Percentiles rank a stretch among this genome's conserved stretches.
phyloP scores from a whole-genome alignment of 1,140 invertebrate species.

The Phocides pigmalion region DNA sequence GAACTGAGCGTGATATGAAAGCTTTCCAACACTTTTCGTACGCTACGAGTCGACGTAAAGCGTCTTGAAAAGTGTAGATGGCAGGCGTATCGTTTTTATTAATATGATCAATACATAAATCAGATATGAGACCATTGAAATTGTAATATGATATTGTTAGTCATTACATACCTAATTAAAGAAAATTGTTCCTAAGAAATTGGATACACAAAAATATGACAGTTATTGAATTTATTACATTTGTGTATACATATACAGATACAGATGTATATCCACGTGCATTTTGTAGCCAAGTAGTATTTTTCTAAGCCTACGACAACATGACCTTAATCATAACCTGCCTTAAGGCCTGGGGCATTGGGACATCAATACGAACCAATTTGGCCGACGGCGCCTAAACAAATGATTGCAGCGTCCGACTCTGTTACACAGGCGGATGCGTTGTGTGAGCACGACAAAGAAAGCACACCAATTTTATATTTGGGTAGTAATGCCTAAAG shows the following conservation, averaged over 20 bases:
- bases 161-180: too few species aligned
- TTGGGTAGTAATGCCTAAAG: slow-evolving; percentile 64
- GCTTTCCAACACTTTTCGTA: slow-evolving; percentile 4
- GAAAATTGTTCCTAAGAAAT: too few species aligned
- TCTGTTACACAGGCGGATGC: slow-evolving; percentile 42
- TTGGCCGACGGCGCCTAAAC: slow-evolving; percentile 61
- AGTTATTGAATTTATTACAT: too few species aligned
- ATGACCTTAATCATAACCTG: slow-evolving; percentile 75
- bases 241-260: not conserved
- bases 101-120: not conserved
- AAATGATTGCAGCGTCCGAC: slow-evolving; percentile 47
- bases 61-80: slow-evolving; percentile 19
- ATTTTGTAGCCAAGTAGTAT: not conserved
- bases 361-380: slow-evolving; percentile 64
- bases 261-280: not conserved
- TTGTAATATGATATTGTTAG: not conserved
- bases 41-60: not conserved
- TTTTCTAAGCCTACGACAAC: slow-evolving; percentile 60
- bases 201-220: too few species aligned
- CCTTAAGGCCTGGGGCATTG: slow-evolving; percentile 73
- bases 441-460: slow-evolving; percentile 52
- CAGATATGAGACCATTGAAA: too few species aligned
- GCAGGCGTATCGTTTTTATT: slow-evolving; percentile 4
- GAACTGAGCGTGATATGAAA: not conserved
- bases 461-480: slow-evolving; percentile 70